Base-by-base conservation (phyloP, 2,113 vertebrate genomes). In the Campylomormyrus tamandua region DNA sequence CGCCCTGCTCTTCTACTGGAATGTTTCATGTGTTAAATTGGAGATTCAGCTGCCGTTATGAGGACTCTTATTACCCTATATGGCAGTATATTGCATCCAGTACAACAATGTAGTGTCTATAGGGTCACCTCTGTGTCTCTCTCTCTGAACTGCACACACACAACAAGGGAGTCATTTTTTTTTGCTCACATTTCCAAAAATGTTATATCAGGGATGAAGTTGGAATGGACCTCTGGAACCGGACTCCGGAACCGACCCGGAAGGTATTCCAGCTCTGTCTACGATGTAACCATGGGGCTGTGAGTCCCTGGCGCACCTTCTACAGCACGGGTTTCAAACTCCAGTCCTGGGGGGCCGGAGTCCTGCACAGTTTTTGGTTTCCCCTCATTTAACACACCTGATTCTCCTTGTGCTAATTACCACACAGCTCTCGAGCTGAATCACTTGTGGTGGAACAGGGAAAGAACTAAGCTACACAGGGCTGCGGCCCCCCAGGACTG, bases 211-310 rank as follows among this genome's bases (percentile, higher is more conserved):
- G 50, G 46, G 49, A 53, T 87, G 49, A 53, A 31, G 17, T 31
- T 21, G n/a, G 27, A 87, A 53, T 0, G 15, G 85, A 49, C 48
- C 27, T 31, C 35, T 1, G 17, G 77, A 70, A 70, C n/a, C 5
- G 48, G 24, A 49, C 21, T n/a, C 9, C 46, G 8, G 46, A 85
- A 85, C 21, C 3, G 39, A 46, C 15, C 27, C 10, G 27, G 27
- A 70, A 27, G 66, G 31, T 13, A 74, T 31, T 31, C 85, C 49
- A 53, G 49, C 24, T 19, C 17, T 92, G 93, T 93, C 90, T 92
- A 77, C 92, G 91, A 94, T 94, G 92, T 94, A 93, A 93, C 92
- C 93, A n/a, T 49, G 42, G 46, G 6, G 21, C 45, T 48, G 83
- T 5, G 24, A 9, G 5, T 2, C 83, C 24, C 42, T 7, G 35